Evolutionary conservation across 2,113 vertebrate genomes (phyloP), one percentile per base, ranked within the genome.

Genomic region (Promerops cafer): DNA sequence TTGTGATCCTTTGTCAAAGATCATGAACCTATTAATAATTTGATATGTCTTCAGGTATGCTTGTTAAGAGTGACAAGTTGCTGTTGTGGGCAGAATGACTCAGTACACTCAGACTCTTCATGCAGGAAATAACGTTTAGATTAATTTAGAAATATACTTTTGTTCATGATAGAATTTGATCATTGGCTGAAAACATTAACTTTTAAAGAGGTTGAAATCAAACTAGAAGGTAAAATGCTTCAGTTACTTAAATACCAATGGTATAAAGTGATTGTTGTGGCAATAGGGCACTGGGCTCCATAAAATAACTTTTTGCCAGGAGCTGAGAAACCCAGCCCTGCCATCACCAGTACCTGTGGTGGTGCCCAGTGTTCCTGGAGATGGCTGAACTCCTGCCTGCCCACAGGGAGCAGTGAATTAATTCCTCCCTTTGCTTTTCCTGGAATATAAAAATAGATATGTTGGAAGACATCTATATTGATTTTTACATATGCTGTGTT

Each of bases 331-430:
- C 6, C 16, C 65, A 89, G 14, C 3, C 53, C 31, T 54, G 13
- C 33, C 45, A 27, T n/a, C 52, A 23, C 10, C 37, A 24, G 10
- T 6, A 1, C 0, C 0, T 37, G 60, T 16, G 40, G 11, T 40
- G 75, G n/a, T 71, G 30, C n/a, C 30, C 65, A 26, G n/a, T 20
- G 24, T 2, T 71, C 56, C 57, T 79, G 65, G 65, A n/a, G 64
- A 26, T 39, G 24, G 20, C 40, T 79, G 85, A 71, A 21, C n/a
- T 26, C 56, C 74, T 47, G 8, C 56, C 56, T 54, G 49, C 35
- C 40, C 57, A 56, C 5, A 3, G n/a, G 30, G 75, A 71, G n/a
- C 40, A 40, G 42, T 21, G n/a, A 71, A 71, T 80, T 21, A 54
- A 40, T 56, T n/a, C n/a, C 47, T 61, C 24, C 1, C 21, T 56